Base-by-base conservation (phyloP, 1,140 invertebrate genomes). In the Atopsyche davidsoni region DNA sequence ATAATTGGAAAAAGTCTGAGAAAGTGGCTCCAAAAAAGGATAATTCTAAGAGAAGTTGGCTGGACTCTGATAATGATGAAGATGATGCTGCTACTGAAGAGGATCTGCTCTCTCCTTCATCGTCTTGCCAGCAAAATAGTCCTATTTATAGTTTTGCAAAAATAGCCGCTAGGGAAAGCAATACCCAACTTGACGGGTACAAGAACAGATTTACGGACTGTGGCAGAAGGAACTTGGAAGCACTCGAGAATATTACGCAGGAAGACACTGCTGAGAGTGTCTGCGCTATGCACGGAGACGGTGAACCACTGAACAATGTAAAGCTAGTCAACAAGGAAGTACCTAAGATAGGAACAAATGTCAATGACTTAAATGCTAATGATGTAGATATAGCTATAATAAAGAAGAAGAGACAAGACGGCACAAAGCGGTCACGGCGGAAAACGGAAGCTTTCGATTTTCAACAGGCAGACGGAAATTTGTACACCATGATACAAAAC, bases 291-390 rank as follows among this genome's bases (percentile, higher is more conserved):
- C n/a, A 31, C 7, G 13, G 19, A 9, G 14, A 13, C 35, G 14
- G 9, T 3, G 9, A 19, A n/a, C 0, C n/a, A 23, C n/a, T 23
- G 59, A 71, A 73, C 59, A 73, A 73, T 43, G 58, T 60, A 18
- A 57, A 53, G 1, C 6, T 44, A 0, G 52, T 64, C 2, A 57
- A 55, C 2, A 69, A 66, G 40, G 46, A 40, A 6, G 60, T 59
- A 22, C 60, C 62, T 3, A 64, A 58, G 16, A 60, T 70, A 1
- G 69, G 69, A 0, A 64, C 67, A 19, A 70, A 70, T 25, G 70
- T 71, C 0, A 71, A 73, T 43, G 61, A 69, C 46, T 49, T 70
- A 4, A 53, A 53, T 2, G 53, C 53, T 10, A 34, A n/a, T 13
- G 32, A 36, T 19, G 51, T 48, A 10, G 62, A 59, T 19, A 63